Evolutionary conservation across 1,140 invertebrate genomes (phyloP).

Genomic region (Thalassaphorura encarpata): DNA sequence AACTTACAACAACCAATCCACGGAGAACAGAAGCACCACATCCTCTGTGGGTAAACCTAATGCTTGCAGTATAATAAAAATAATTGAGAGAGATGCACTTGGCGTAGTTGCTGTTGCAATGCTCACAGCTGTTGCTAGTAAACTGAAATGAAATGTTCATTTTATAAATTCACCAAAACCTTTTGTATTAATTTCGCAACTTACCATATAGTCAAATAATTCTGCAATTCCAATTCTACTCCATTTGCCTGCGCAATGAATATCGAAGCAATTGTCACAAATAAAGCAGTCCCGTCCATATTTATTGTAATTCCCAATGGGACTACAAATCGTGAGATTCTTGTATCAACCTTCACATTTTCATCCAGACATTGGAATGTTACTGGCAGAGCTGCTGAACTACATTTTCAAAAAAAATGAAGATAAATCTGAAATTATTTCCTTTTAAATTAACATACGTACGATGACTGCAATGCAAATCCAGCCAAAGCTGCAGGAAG

Average conservation of each 20-base stretch:
- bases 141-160: neutral
- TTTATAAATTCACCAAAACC: neutral
- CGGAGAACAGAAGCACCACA: slow-evolving; percentile 71
- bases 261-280: slow-evolving; percentile 74
- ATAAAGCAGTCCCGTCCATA: slow-evolving; percentile 89
- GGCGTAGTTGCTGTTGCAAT: slow-evolving; percentile 89
- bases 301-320: slow-evolving; percentile 87
- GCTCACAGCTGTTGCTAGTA: slow-evolving; percentile 72
- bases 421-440: neutral
- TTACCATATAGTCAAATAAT: slow-evolving; percentile 69
- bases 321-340: slow-evolving; percentile 81
- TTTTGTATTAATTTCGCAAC: slow-evolving; percentile 29
- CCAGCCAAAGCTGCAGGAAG: slow-evolving; percentile 43
- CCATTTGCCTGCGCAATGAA: slow-evolving; percentile 89
- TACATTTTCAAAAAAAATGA: slow-evolving; percentile 40
- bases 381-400: slow-evolving; percentile 85
- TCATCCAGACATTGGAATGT: slow-evolving; percentile 89
- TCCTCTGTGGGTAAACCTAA: slow-evolving; percentile 71
- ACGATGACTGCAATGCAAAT: slow-evolving; percentile 90
- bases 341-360: slow-evolving; percentile 74
- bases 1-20: slow-evolving; percentile 86
- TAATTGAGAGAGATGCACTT: slow-evolving; percentile 77
- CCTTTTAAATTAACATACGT: slow-evolving; percentile 40
- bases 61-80: slow-evolving; percentile 72
- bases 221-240: slow-evolving; percentile 62